Evolutionary conservation across 2,797 vertebrate species (phyloP).

Genomic region (Lophius americanus): DNA sequence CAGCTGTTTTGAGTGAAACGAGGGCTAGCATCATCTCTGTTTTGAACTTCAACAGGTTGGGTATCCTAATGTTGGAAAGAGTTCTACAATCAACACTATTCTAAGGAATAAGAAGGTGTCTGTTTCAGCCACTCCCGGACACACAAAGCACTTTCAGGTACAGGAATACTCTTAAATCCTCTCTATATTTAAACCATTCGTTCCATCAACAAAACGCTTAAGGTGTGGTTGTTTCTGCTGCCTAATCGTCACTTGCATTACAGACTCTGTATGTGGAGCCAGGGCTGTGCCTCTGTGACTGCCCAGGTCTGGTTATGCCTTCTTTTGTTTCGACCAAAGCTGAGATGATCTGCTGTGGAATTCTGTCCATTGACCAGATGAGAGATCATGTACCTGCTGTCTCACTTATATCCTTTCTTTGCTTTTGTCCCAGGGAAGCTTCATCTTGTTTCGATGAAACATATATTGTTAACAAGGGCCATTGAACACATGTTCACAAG

Average conservation of each 20-base stretch:
- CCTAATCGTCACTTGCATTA: neutral
- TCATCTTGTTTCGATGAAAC: no score
- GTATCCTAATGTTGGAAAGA: conserved; percentile 98
- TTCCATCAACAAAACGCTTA: neutral
- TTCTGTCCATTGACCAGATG: conserved; percentile 97
- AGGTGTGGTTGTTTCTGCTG: neutral
- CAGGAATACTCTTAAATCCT: neutral
- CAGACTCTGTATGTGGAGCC: conserved; percentile 95
- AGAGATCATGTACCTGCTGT: conserved; percentile 91
- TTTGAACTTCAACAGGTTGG: conserved; percentile 85
- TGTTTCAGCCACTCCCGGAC: conserved; percentile 95
- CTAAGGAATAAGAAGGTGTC: conserved; percentile 97
- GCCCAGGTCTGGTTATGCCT: conserved; percentile 97
- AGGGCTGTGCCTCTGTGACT: conserved; percentile 94
- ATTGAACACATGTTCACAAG: no score
- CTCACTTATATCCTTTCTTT: conserved; percentile 92
- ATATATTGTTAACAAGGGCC: no score
- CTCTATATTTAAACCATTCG: neutral
- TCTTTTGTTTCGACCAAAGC: conserved; percentile 98
- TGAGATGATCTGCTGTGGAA: conserved; percentile 96
- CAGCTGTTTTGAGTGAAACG: neutral
- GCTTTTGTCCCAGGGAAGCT: neutral
- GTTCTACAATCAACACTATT: conserved; percentile 98
- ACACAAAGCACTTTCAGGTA: conserved; percentile 99
- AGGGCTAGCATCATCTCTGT: no score